phyloP scores from a whole-genome alignment of 2,888 invertebrate species.

The Sphaerophoria taeniata region DNA sequence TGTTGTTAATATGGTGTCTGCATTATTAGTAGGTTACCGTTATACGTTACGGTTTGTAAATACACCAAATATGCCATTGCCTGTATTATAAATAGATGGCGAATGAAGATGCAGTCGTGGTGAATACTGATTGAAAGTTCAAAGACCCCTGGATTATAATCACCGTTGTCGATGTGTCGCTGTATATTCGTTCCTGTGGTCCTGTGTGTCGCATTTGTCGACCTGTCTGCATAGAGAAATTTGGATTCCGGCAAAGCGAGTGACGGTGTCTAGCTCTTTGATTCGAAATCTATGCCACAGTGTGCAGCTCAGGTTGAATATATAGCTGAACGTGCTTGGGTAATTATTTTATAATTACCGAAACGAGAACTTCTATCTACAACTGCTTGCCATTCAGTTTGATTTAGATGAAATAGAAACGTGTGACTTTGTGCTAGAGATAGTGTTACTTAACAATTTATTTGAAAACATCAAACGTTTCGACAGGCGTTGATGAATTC shows the following conservation, averaged over 20 bases:
- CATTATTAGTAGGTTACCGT: conserved; percentile 41
- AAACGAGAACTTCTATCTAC: conserved; percentile 23
- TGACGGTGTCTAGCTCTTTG: conserved; percentile 6
- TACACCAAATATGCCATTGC: not conserved
- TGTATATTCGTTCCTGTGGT: not conserved
- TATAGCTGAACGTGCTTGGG: conserved; percentile 31
- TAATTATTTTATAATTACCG: conserved; percentile 72
- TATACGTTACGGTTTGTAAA: conserved; percentile 12
- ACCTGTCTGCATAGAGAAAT: conserved; percentile 33
- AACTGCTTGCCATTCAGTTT: conserved; percentile 33
- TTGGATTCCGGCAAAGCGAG: conserved; percentile 16
- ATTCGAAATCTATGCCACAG: not conserved
- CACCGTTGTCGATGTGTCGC: not conserved
- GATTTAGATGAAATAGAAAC: conserved; percentile 10
- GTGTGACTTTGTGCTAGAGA: not conserved
- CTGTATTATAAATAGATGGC: not conserved
- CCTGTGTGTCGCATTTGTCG: conserved; percentile 12
- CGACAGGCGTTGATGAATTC: conserved; percentile 9
- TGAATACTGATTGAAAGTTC: conserved; percentile 36
- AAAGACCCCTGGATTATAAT: conserved; percentile 36
- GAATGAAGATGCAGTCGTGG: conserved; percentile 26
- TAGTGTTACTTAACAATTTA: not conserved
- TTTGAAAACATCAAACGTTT: conserved; percentile 21
- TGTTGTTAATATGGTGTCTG: conserved; percentile 58
- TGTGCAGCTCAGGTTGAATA: not conserved